Base-by-base conservation (phyloP, 1,140 invertebrate genomes). In the Anastatus disparis region DNA sequence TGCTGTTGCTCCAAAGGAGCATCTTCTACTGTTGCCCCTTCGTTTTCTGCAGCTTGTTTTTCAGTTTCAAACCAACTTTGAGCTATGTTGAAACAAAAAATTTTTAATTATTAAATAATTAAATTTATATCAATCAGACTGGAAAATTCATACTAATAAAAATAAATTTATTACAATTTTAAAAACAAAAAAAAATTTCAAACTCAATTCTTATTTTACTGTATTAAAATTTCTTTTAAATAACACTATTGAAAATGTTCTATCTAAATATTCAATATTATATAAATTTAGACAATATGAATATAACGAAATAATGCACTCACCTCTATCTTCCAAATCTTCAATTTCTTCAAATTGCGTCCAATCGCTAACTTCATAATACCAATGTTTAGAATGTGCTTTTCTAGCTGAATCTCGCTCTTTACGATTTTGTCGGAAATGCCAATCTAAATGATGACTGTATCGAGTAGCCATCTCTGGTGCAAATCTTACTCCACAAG, bases 381-480 rank as follows among this genome's bases (percentile, higher is more conserved):
- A 97, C 94, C 95, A 97, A 56, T 91, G 90, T 4, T 96, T 87
- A n/a, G 92, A 93, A 72, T 93, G 92, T 0, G 94, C 93, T 52
- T 94, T 92, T 24, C 93, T 89, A 0, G 92, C 90, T 0, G 93
- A 93, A 77, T 96, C 94, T 64, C 94, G 91, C 76, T 96, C 95
- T 40, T 92, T 87, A 8, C 95, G 87, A 85, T 99, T 99, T 82
- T 96, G 94, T 10, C 96, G 86, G 85, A 98, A 98, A 86, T 99
- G 97, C 97, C 97, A 98, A 85, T 99, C 96, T 24, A 98, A 88
- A 86, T 98, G 97, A 80, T 96, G 93, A 72, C 94, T 94, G 81
- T 98, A 95, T 55, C 92, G 90, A 38, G 94, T 92, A 0, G 94
- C 95, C 77, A 95, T 91, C 80, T 95, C 93, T 0, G 94, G 91